Evolutionary conservation across 2,888 invertebrate genomes (phyloP).

Genomic region (Ichneumon xanthorius): DNA sequence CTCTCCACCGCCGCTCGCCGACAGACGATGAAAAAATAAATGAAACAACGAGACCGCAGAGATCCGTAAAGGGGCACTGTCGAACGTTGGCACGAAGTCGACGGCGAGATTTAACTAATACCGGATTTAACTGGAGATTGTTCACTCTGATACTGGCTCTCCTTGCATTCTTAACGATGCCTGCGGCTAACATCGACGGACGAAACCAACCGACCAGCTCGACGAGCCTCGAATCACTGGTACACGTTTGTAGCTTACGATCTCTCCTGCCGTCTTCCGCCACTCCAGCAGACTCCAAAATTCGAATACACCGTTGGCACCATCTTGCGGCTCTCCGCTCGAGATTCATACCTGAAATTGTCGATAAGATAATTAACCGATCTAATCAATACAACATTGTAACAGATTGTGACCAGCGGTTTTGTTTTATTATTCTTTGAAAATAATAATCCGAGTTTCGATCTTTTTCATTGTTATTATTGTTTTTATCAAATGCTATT

Average conservation of each 20-base stretch:
- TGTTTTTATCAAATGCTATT: not conserved
- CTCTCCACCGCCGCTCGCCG: not conserved
- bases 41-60: not conserved
- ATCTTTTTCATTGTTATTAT: not conserved
- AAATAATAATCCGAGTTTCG: not conserved
- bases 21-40: not conserved
- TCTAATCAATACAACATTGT: not conserved
- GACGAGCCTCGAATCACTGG: slow-evolving; percentile 61
- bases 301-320: not conserved
- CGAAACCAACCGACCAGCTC: slow-evolving; percentile 25
- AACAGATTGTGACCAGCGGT: not conserved
- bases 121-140: not conserved
- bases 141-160: slow-evolving; percentile 24
- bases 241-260: slow-evolving; percentile 25
- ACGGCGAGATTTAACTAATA: not conserved
- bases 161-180: slow-evolving; percentile 14
- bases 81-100: not conserved
- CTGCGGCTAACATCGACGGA: not conserved
- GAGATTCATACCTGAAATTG: not conserved
- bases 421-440: not conserved
- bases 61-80: not conserved
- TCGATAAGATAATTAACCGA: not conserved
- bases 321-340: not conserved
- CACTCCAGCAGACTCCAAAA: slow-evolving; percentile 30
- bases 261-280: not conserved